Evolutionary conservation across 1,140 invertebrate species (phyloP).

Genomic region (Caenorhabditis elegans): DNA sequence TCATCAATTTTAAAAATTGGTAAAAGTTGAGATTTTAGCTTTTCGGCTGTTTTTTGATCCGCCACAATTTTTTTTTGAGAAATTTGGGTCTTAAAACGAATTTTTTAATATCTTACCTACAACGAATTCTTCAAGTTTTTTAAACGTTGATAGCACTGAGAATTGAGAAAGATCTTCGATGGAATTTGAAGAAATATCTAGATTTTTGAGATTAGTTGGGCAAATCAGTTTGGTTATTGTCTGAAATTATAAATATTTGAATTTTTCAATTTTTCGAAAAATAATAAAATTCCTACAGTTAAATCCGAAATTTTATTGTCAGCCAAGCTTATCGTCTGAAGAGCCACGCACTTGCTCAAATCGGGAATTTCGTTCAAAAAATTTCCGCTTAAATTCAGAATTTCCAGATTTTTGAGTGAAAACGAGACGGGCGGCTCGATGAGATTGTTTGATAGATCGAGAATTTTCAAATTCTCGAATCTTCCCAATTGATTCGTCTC

Average conservation of each 20-base stretch:
- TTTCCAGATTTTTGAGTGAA: not conserved
- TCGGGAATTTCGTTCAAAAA: not conserved
- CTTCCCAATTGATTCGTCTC: not conserved
- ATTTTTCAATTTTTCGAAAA: not conserved
- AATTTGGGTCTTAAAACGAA: too few relatives aligned
- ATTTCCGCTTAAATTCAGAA: not conserved
- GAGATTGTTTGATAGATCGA: not conserved
- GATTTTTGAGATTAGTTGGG: not conserved
- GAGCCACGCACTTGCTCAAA: not conserved
- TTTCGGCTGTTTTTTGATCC: too few relatives aligned
- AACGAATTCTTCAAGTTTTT: not conserved
- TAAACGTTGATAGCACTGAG: not conserved
- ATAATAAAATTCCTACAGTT: not conserved
- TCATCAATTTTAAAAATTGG: too few relatives aligned
- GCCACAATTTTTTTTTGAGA: too few relatives aligned
- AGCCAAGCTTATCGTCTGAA: not conserved
- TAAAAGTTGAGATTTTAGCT: too few relatives aligned
- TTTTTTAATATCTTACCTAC: not conserved
- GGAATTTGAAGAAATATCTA: not conserved
- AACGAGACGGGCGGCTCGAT: not conserved
- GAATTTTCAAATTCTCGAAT: not conserved
- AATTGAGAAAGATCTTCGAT: slow-evolving; percentile 1
- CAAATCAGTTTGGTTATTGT: not conserved
- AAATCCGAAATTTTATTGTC: not conserved
- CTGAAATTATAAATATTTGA: not conserved